Evolutionary conservation across 1,140 invertebrate genomes (phyloP).

Genomic region (Drosophila cardini): DNA sequence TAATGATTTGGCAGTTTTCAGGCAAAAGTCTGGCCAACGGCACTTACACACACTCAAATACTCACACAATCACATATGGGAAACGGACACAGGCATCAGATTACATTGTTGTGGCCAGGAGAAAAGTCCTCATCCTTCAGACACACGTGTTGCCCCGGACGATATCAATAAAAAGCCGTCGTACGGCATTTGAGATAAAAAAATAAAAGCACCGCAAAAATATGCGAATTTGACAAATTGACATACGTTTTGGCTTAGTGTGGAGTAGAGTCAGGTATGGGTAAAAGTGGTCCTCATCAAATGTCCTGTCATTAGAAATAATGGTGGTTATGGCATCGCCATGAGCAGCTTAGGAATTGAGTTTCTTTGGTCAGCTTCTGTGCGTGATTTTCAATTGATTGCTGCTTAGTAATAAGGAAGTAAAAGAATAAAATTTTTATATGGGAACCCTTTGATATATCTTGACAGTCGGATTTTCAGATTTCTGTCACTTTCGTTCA

Average conservation of each 20-base stretch:
- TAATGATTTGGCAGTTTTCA: slow-evolving; percentile 74
- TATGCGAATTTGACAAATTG: slow-evolving; percentile 81
- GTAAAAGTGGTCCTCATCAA: slow-evolving; percentile 46
- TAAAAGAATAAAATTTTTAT: not conserved
- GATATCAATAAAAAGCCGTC: slow-evolving; percentile 77
- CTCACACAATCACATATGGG: slow-evolving; percentile 36
- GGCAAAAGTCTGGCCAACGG: slow-evolving; percentile 39
- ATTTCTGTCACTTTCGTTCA: slow-evolving; percentile 18
- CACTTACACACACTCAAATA: slow-evolving; percentile 36
- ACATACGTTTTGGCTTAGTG: slow-evolving; percentile 75
- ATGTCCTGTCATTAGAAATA: slow-evolving; percentile 79
- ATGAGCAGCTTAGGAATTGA: slow-evolving; percentile 56
- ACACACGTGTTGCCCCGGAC: slow-evolving; percentile 79
- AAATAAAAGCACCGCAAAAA: slow-evolving; percentile 54
- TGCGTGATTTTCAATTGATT: slow-evolving; percentile 69
- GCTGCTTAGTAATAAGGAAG: slow-evolving; percentile 6
- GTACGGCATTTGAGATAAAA: slow-evolving; percentile 61
- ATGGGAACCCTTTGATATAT: slow-evolving; percentile 53
- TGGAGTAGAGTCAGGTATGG: not conserved
- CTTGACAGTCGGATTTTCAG: slow-evolving; percentile 9
- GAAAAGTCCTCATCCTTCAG: slow-evolving; percentile 20
- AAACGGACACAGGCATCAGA: slow-evolving; percentile 74
- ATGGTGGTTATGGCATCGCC: slow-evolving; percentile 56
- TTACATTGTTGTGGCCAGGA: slow-evolving; percentile 78
- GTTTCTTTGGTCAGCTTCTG: slow-evolving; percentile 50